Evolutionary conservation across 2,797 vertebrate genomes (phyloP).

Genomic region (Botia almorhae): DNA sequence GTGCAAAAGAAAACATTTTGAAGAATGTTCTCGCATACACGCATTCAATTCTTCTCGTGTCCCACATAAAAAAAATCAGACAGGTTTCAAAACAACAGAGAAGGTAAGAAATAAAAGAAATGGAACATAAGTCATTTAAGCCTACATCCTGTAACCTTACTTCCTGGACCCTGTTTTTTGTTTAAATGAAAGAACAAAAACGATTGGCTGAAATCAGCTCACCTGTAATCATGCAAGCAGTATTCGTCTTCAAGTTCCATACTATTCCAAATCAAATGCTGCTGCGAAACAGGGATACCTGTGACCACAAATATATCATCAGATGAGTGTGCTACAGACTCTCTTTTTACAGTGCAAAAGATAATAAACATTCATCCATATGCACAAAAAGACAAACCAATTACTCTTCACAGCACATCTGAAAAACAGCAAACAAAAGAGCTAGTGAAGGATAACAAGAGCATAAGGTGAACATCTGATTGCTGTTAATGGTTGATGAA

Average conservation of each 20-base stretch:
- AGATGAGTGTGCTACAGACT: not conserved
- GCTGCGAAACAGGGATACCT: constrained; percentile 97
- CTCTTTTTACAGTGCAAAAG: not conserved
- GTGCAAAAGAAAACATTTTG: not conserved
- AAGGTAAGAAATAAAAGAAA: not conserved
- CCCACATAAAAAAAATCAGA: not conserved
- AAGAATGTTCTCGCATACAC: not conserved
- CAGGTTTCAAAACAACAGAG: not conserved
- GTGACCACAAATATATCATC: constrained; percentile 57
- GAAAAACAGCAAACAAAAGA: constrained; percentile 20
- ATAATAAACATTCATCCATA: constrained; percentile 10
- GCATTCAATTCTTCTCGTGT: not conserved
- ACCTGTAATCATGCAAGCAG: constrained; percentile 96
- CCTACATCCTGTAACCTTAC: not conserved
- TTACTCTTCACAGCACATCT: not conserved
- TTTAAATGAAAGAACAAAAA: not conserved
- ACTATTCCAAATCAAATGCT: constrained; percentile 98
- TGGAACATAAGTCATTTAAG: not conserved
- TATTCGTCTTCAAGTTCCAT: constrained; percentile 92
- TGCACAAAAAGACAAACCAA: not conserved
- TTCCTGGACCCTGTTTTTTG: not conserved
- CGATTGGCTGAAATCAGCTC: constrained; percentile 71
- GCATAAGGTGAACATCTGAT: constrained; percentile 5
- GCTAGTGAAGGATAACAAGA: not conserved
- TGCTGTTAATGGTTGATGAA: not conserved